Base-by-base conservation (phyloP, 2,797 vertebrate species). In the Xiphophorus birchmanni region DNA sequence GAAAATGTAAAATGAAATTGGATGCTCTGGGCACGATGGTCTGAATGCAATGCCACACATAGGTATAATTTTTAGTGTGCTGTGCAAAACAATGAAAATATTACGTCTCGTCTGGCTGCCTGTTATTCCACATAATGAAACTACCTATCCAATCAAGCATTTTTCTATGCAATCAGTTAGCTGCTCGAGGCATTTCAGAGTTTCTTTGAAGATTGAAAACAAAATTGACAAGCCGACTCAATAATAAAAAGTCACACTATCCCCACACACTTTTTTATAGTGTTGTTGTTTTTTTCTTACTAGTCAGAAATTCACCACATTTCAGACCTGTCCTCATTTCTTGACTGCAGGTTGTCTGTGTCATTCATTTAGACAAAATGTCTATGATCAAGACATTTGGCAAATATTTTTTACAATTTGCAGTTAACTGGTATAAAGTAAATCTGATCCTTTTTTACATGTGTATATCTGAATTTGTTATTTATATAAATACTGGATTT, bases 11-110 rank as follows among this genome's bases (percentile, higher is more conserved):
- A 94, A 92, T 87, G 82, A 82, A 93, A 93, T 85, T 80, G 88
- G 83, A 85, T 63, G 92, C 92, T 93, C 86, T 87, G 83, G 92
- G 93, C 92, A 91, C 81, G 85, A 93, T 86, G 91, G 85, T 90
- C 82, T 86, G 91, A 94, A 93, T 93, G 81, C 84, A 78, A 84
- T 80, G 40, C 32, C 93, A 80, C 87, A 84, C 80, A 85, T 86
- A 83, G 76, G 60, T 47, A 21, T 77, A 74, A 75, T 83, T 93
- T 92, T 85, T 90, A 90, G 93, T 91, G 83, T 89, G 83, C 83
- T 74, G 58, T 67, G 54, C 81, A 90, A 91, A 86, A 92, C 90
- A 90, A 92, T 91, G 81, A 87, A 91, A 90, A 90, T 87, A 86
- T 86, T 67, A 78, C 77, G 29, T 76, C 72, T 76, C 44, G 4